Conservation (phyloP, 2,113 vertebrate genomes). For the Siniperca chuatsi region DNA sequence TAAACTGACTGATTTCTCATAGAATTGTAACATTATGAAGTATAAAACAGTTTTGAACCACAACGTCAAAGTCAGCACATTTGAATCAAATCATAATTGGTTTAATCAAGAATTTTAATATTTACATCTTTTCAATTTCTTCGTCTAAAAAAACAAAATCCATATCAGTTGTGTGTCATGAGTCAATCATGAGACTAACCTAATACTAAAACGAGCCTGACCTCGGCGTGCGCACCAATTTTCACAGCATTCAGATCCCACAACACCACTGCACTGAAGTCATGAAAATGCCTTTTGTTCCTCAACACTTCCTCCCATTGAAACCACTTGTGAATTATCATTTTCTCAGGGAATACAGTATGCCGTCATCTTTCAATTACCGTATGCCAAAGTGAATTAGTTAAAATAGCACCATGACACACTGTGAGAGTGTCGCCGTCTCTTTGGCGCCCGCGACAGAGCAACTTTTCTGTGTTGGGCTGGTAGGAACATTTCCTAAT, state of each 20-base stretch:
- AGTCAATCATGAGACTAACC: constrained; percentile 39
- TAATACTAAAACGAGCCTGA: constrained; percentile 55
- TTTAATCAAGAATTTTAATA: not conserved
- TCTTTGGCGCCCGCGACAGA: constrained; percentile 55
- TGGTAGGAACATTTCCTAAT: constrained; percentile 56
- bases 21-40: not conserved
- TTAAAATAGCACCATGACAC: constrained; percentile 76
- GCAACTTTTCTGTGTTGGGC: constrained; percentile 47
- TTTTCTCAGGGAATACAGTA: constrained; percentile 74
- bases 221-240: constrained; percentile 55
- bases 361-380: constrained; percentile 76
- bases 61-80: not conserved
- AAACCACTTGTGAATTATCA: constrained; percentile 75
- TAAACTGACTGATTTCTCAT: not conserved
- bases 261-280: constrained; percentile 38
- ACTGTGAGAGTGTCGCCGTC: constrained; percentile 52
- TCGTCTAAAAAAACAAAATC: not conserved
- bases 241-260: constrained; percentile 75
- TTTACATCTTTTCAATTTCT: not conserved
- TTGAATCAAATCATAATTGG: not conserved
- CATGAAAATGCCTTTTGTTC: constrained; percentile 84
- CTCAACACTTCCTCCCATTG: constrained; percentile 84
- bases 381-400: constrained; percentile 64
- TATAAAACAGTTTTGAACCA: not conserved
- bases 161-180: constrained; percentile 3